A percentile compares a stretch with the other conserved stretches of the same genome.
phyloP scores from a whole-genome alignment of 2,888 invertebrate genomes.

The Morpho achilles region DNA sequence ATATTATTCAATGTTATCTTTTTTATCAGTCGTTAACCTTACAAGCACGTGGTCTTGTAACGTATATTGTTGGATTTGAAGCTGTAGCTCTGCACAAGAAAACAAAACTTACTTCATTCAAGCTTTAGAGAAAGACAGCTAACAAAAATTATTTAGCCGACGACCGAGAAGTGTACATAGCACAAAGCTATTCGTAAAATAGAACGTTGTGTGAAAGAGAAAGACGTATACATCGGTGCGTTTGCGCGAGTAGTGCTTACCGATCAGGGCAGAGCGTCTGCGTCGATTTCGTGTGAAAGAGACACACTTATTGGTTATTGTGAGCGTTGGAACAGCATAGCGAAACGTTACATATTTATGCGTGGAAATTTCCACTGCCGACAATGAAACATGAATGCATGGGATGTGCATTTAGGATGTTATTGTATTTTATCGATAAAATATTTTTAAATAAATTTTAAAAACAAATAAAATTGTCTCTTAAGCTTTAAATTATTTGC shows the following conservation, averaged over 20 bases:
- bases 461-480: no score
- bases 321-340: constrained; percentile 46
- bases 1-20: constrained; percentile 62
- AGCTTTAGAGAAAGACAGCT: constrained; percentile 78
- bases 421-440: constrained; percentile 29
- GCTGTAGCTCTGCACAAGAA: constrained; percentile 76
- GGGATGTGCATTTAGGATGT: constrained; percentile 45
- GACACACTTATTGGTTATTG: constrained; percentile 44
- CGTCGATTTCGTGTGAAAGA: constrained; percentile 60
- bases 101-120: constrained; percentile 74
- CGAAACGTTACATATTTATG: constrained; percentile 72
- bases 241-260: constrained; percentile 52
- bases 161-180: constrained; percentile 79
- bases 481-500: no score
- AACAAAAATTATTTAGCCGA: constrained; percentile 74
- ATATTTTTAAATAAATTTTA: constrained; percentile 9
- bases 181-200: constrained; percentile 78
- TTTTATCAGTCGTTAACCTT: constrained; percentile 74
- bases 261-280: constrained; percentile 71
- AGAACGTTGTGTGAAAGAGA: constrained; percentile 71
- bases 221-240: constrained; percentile 37
- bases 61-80: constrained; percentile 75
- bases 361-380: constrained; percentile 77
- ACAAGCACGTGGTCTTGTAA: constrained; percentile 67
- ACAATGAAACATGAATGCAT: constrained; percentile 75